Percentiles rank a stretch among this genome's conserved stretches.
These are phyloP conservation scores for Pycnonotus jocosus DNA, from an alignment of 2,113 vertebrate species.

Conservation along the genomic window DNA sequence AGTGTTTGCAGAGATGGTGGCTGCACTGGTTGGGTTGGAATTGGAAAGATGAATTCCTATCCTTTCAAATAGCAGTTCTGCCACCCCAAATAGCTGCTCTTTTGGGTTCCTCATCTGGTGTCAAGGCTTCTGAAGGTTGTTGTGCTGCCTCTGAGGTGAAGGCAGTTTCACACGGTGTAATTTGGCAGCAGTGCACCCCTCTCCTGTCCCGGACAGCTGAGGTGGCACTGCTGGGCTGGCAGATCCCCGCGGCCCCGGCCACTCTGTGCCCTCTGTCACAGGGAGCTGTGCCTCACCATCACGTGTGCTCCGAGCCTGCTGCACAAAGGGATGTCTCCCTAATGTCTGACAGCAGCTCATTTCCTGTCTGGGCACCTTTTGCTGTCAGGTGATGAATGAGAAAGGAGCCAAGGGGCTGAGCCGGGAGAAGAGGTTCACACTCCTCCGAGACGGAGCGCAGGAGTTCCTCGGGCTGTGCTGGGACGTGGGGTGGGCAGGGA, in stretches of 20 bases:
- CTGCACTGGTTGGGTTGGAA: neutral
- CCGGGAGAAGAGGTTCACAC: neutral
- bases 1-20: neutral
- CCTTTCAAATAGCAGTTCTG: neutral
- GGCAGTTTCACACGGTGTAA: neutral
- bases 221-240: neutral
- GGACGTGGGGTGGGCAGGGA: neutral
- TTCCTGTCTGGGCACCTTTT: constrained; percentile 16
- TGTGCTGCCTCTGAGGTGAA: neutral
- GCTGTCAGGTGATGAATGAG: neutral
- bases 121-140: neutral
- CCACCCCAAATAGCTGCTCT: neutral
- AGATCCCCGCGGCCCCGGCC: neutral
- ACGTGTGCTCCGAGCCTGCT: neutral
- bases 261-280: neutral
- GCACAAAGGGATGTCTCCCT: neutral
- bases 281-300: neutral
- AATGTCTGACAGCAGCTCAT: neutral
- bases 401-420: neutral
- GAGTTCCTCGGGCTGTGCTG: neutral
- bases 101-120: neutral
- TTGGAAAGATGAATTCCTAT: neutral
- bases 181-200: neutral
- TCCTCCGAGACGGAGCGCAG: neutral
- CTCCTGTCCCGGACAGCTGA: rapidly evolving